Conservation (phyloP, 2,113 vertebrate species). For the Odocoileus virginianus region DNA sequence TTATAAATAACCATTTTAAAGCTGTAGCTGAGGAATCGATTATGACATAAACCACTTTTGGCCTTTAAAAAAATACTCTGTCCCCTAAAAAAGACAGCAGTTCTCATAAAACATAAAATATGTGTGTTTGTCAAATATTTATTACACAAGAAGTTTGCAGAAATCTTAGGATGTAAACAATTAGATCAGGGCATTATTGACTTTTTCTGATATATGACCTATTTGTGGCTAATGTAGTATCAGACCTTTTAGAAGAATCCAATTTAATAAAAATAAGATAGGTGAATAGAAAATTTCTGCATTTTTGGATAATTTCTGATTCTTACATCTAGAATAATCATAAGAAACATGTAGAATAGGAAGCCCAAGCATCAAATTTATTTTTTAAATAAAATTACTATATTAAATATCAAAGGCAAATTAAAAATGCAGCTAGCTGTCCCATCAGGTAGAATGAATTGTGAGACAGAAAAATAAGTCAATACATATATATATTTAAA, state of each 20-base stretch:
- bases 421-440: background rate
- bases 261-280: conserved; percentile 27
- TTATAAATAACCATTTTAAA: conserved; percentile 59
- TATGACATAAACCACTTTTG: conserved; percentile 49
- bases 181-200: background rate
- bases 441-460: background rate
- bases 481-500: background rate
- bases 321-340: background rate
- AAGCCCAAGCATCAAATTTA: background rate
- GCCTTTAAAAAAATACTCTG: conserved; percentile 32
- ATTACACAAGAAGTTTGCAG: conserved; percentile 6
- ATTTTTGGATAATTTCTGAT: background rate
- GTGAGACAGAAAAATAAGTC: background rate
- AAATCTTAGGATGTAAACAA: background rate
- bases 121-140: conserved; percentile 50
- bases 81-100: background rate
- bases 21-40: conserved; percentile 29
- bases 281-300: background rate
- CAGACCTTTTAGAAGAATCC: background rate
- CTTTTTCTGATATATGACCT: background rate
- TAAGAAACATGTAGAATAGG: background rate
- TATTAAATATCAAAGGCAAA: background rate
- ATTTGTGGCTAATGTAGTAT: background rate
- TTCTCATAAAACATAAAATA: conserved; percentile 21
- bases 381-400: background rate